Base-by-base conservation (phyloP, 2,888 invertebrate genomes). In the Dorcus parallelipipedus region DNA sequence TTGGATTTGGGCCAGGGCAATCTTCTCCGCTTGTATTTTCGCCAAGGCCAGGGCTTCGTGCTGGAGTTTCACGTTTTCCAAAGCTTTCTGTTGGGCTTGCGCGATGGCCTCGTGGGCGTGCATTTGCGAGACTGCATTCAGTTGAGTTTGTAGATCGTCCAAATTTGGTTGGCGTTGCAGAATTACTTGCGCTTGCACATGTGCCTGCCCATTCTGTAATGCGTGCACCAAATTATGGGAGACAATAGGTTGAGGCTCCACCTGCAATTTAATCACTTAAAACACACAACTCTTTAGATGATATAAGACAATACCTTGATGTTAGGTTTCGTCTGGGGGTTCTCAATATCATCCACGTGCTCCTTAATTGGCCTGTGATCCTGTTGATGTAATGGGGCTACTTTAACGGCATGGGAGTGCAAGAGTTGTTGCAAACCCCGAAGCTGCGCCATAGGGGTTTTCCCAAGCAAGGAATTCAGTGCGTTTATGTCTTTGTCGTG, bases 341-440 rank as follows among this genome's bases (percentile, higher is more conserved):
- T 79, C 53, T 78, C 78, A 49, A 81, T 69, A 56, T 82, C 82
- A 42, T 78, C 73, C 2, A 79, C 67, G 42, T 80, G 75, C 74
- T 83, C 83, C 20, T 76, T 78, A 38, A 82, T 81, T 1, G 82
- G 82, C 42, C 73, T 81, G 73, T 67, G 66, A 20, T 68, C 66
- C 52, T 64, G 65, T 17, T 45, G 20, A 23, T 9, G 17, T 38
- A 49, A n/a, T 14, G 41, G 20, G 9, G 43, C 52, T 3, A 57
- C 57, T 5, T 63, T 56, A 10, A 55, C 41, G n/a, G 52, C 33
- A 17, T 61, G 58, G 8, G 54, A 59, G 49, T 52, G 41, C 45
- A 83, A 65, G 3, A 83, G 67, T 56, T 80, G 78, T 45, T 81
- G 79, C 1, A 83, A 71, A 1, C 82, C 83, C 64, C 82, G 76